Percentiles rank a stretch among this genome's conserved stretches.
Evolutionary conservation across 1,140 invertebrate genomes (phyloP).

Genomic region (Microplitis mediator): DNA sequence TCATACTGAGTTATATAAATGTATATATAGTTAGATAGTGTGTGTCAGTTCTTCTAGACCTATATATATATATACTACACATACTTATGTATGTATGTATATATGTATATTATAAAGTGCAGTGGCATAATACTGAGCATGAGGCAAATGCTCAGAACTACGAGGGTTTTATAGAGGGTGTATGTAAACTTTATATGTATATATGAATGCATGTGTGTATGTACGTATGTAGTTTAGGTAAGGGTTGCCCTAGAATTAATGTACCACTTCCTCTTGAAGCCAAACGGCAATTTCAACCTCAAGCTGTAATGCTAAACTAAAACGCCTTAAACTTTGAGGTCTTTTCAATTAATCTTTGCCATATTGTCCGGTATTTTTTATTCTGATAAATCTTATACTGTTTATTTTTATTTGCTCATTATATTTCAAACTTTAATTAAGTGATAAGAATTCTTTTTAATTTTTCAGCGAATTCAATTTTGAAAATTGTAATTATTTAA

Average conservation of each 20-base stretch:
- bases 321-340: conserved; percentile 1
- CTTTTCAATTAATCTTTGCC: conserved; percentile 15
- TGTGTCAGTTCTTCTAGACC: no score
- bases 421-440: not conserved
- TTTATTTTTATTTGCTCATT: not conserved
- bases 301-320: not conserved
- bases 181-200: not conserved
- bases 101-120: no score
- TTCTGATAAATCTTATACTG: no score
- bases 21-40: not conserved
- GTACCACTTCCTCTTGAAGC: conserved; percentile 51
- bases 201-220: not conserved
- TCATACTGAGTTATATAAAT: not conserved
- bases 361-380: not conserved
- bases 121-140: not conserved
- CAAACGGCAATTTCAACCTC: conserved; percentile 35
- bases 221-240: conserved; percentile 14
- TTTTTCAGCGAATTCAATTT: no score
- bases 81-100: no score
- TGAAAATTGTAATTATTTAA: no score
- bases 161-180: conserved; percentile 2
- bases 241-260: conserved; percentile 59
- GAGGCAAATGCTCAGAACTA: conserved; percentile 2
- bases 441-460: no score
- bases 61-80: not conserved